These are phyloP conservation scores for Synanthedon formicaeformis DNA, from an alignment of 2,888 invertebrate genomes.

Conservation along the genomic window DNA sequence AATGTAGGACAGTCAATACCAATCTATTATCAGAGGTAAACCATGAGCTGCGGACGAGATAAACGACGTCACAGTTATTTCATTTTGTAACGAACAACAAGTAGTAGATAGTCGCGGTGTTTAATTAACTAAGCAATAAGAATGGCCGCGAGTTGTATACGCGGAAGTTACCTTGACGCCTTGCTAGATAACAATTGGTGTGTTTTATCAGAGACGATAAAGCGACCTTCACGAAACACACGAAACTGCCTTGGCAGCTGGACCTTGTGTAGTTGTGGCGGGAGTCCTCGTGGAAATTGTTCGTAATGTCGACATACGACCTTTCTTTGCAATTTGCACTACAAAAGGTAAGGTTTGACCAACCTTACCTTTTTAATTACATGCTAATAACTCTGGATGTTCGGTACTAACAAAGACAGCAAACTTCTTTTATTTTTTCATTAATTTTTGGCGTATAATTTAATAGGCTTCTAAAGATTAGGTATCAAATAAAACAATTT, in stretches of 20 bases:
- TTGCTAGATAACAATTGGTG: slow-evolving; percentile 56
- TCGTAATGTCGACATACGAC: not conserved
- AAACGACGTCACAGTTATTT: not conserved
- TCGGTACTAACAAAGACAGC: too few species aligned
- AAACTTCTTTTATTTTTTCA: too few species aligned
- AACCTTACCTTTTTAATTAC: too few species aligned
- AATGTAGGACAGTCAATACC: too few species aligned
- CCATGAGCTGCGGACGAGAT: too few species aligned
- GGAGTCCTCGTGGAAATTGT: slow-evolving; percentile 1
- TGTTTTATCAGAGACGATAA: slow-evolving; percentile 53
- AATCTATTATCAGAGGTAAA: too few species aligned
- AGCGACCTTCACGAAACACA: slow-evolving; percentile 32
- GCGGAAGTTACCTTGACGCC: slow-evolving; percentile 52
- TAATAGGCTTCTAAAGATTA: too few species aligned
- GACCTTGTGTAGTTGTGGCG: slow-evolving; percentile 10
- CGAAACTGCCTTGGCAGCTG: slow-evolving; percentile 8
- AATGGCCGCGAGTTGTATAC: slow-evolving; percentile 42
- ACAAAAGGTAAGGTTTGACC: not conserved
- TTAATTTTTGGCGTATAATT: too few species aligned
- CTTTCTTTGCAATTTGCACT: not conserved
- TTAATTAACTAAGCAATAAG: slow-evolving; percentile 31
- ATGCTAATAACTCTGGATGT: too few species aligned
- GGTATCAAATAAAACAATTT: too few species aligned
- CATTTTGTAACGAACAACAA: not conserved
- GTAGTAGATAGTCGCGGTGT: slow-evolving; percentile 2